A percentile compares a stretch with the other conserved stretches of the same genome.
These are phyloP conservation scores for Rhynchophorus ferrugineus DNA, from an alignment of 1,140 invertebrate genomes.

Conservation along the genomic window DNA sequence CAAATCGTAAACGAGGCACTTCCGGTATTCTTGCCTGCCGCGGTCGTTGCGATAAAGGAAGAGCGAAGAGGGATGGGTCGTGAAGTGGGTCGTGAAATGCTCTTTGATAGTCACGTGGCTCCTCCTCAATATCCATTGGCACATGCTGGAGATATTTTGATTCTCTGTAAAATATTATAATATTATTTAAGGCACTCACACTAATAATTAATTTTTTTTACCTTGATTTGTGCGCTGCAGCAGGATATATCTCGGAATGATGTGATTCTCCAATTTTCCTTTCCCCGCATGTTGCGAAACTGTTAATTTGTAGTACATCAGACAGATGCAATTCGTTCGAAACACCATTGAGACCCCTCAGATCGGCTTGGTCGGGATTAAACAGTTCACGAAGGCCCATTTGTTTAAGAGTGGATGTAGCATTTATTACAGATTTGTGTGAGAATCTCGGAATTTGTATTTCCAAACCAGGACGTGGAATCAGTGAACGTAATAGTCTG, in stretches of 20 bases:
- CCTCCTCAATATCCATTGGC: not conserved
- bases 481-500: conserved; percentile 59
- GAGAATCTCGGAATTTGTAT: conserved; percentile 76
- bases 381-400: conserved; percentile 78
- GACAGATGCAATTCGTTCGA: conserved; percentile 67
- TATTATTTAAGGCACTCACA: not conserved
- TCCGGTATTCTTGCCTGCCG: conserved; percentile 63
- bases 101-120: conserved; percentile 39
- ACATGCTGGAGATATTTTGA: not conserved
- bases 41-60: conserved; percentile 58
- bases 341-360: conserved; percentile 68
- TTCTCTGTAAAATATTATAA: not conserved
- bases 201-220: conserved; percentile 22
- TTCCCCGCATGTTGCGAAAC: conserved; percentile 73
- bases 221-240: conserved; percentile 46
- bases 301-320: conserved; percentile 70
- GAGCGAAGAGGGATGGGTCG: conserved; percentile 50
- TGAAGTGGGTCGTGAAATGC: conserved; percentile 54
- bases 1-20: conserved; percentile 65
- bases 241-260: conserved; percentile 71
- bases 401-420: conserved; percentile 62
- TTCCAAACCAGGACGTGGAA: conserved; percentile 65
- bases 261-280: conserved; percentile 61
- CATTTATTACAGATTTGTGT: conserved; percentile 71
- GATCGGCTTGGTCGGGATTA: conserved; percentile 60